Conservation (phyloP, 2,888 invertebrate species). For the Colletes collaris region DNA sequence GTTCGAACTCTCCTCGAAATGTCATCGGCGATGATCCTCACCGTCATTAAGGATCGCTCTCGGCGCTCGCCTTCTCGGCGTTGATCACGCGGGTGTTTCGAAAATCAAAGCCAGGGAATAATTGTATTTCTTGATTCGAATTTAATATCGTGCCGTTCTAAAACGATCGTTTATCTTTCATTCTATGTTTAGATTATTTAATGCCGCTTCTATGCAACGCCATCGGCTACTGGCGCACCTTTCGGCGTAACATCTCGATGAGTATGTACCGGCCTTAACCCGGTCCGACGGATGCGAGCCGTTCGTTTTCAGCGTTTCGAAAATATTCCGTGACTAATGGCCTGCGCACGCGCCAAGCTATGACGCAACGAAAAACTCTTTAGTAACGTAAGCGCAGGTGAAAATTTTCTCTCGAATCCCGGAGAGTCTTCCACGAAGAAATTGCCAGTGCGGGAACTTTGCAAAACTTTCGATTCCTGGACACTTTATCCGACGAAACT, state of each 20-base stretch:
- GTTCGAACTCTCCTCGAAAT: constrained; percentile 22
- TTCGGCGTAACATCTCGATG: constrained; percentile 38
- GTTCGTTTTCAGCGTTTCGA: constrained; percentile 52
- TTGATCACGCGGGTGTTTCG: no score
- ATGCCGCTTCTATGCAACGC: constrained; percentile 41
- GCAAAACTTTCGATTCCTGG: no score
- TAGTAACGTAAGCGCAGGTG: constrained; percentile 5
- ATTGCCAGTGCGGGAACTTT: no score
- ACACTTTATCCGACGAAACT: no score
- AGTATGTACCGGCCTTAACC: constrained; percentile 54
- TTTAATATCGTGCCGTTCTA: no score
- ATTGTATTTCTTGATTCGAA: no score
- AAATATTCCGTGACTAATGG: constrained; percentile 65
- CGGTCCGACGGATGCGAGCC: constrained; percentile 45
- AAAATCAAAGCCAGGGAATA: no score
- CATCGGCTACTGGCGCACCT: constrained; percentile 34
- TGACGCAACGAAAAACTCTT: constrained; percentile 59
- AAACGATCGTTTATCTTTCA: no score
- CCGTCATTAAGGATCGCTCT: neutral
- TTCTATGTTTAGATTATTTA: neutral
- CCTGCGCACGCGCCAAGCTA: constrained; percentile 25
- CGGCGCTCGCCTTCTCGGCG: neutral
- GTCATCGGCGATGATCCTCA: constrained; percentile 23
- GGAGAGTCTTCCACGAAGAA: constrained; percentile 10
- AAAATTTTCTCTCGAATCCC: constrained; percentile 10